A percentile compares a stretch with the other conserved stretches of the same genome.
These are phyloP conservation scores for Dinoponera quadriceps DNA, from an alignment of 1,140 invertebrate species.

Conservation along the genomic window DNA sequence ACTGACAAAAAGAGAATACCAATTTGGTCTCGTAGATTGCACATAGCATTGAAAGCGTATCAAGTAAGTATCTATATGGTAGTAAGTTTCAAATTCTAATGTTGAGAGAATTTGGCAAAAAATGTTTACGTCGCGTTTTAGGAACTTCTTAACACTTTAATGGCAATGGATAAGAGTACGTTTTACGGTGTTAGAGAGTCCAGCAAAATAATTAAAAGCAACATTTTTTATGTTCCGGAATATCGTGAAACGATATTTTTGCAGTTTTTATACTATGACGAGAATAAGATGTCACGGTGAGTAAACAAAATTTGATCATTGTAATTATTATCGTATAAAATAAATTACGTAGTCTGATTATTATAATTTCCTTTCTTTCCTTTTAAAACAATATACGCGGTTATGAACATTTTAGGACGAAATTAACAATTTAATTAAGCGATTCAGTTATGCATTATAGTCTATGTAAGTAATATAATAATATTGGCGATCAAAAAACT, in stretches of 20 bases:
- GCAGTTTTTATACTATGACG: constrained; percentile 93
- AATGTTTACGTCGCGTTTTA: constrained; percentile 77
- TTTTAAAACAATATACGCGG: background rate
- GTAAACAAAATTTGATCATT: constrained; percentile 68
- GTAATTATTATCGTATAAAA: background rate
- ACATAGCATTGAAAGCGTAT: constrained; percentile 91
- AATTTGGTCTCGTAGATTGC: constrained; percentile 93
- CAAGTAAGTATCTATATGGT: constrained; percentile 84
- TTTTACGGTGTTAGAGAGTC: constrained; percentile 90
- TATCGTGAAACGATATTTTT: constrained; percentile 96
- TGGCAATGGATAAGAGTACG: constrained; percentile 91
- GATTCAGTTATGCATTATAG: too few relatives aligned
- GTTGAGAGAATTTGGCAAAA: constrained; percentile 58
- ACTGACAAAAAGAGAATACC: constrained; percentile 94
- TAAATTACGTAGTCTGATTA: background rate
- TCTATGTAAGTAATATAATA: too few relatives aligned
- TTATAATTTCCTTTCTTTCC: background rate
- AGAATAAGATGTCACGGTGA: constrained; percentile 94
- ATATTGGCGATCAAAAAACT: too few relatives aligned
- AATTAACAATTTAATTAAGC: background rate
- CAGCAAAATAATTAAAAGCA: constrained; percentile 94
- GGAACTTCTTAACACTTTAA: constrained; percentile 91
- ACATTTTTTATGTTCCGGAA: constrained; percentile 97
- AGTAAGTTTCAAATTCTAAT: background rate
- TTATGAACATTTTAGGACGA: background rate